Evolutionary conservation across 2,797 vertebrate species (phyloP).

Genomic region (Parotocinclus haroldoi): DNA sequence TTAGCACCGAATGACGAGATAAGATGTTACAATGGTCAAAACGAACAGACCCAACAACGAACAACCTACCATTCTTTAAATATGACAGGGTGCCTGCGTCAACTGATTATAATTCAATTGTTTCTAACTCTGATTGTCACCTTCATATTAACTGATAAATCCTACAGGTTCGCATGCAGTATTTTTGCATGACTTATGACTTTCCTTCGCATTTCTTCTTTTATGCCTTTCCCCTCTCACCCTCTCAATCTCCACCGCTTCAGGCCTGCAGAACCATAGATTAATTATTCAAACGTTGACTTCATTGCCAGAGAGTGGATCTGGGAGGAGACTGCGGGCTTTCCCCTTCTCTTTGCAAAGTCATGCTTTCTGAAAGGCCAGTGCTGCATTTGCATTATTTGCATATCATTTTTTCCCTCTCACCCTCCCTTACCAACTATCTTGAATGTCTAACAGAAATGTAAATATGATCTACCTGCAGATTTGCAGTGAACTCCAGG

Average conservation of each 20-base stretch:
- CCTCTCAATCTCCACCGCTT: constrained; percentile 29
- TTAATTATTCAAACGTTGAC: constrained; percentile 50
- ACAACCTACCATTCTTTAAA: too few species aligned
- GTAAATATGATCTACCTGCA: constrained; percentile 56
- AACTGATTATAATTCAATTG: too few species aligned
- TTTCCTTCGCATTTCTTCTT: constrained; percentile 6
- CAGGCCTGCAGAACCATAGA: constrained; percentile 34
- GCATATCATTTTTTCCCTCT: constrained; percentile 38
- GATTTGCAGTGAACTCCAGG: constrained; percentile 62
- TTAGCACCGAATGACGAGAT: too few species aligned
- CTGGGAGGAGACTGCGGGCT: constrained; percentile 33
- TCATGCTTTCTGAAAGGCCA: constrained; percentile 27
- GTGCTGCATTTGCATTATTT: constrained; percentile 41
- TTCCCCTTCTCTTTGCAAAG: constrained; percentile 25
- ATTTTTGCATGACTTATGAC: too few species aligned
- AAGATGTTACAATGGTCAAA: too few species aligned
- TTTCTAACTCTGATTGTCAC: too few species aligned
- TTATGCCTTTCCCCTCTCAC: constrained; percentile 20
- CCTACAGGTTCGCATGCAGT: too few species aligned
- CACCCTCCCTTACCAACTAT: constrained; percentile 14
- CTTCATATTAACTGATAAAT: too few species aligned
- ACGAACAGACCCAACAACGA: too few species aligned
- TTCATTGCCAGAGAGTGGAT: constrained; percentile 33
- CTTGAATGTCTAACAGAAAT: constrained; percentile 59
- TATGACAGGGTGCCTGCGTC: too few species aligned